A percentile compares a stretch with the other conserved stretches of the same genome.
Conservation (phyloP, 1,140 invertebrate species). For the Zaprionus vittiger region DNA sequence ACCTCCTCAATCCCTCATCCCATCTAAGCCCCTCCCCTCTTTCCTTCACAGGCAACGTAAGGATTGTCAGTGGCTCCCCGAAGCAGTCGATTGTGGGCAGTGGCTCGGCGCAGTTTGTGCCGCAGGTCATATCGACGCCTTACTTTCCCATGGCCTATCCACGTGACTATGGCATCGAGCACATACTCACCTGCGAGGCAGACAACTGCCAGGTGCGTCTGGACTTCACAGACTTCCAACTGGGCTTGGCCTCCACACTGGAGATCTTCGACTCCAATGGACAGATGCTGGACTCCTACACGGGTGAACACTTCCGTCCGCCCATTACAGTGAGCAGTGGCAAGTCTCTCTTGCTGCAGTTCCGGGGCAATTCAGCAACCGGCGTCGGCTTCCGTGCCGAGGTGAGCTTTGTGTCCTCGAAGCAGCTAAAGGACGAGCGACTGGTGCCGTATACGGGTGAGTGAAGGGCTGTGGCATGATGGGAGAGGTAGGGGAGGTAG, state of each 20-base stretch:
- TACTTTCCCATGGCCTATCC: slow-evolving; percentile 90
- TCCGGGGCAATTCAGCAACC: slow-evolving; percentile 90
- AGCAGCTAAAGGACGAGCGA: slow-evolving; percentile 85
- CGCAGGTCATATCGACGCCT: slow-evolving; percentile 86
- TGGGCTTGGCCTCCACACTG: slow-evolving; percentile 88
- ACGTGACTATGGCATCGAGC: slow-evolving; percentile 88
- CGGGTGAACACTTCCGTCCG: slow-evolving; percentile 89
- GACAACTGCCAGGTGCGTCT: slow-evolving; percentile 87
- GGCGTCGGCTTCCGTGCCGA: slow-evolving; percentile 89
- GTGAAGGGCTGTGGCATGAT: slow-evolving; percentile 16
- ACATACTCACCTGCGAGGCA: slow-evolving; percentile 87
- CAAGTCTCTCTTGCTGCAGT: slow-evolving; percentile 87
- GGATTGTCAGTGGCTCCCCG: slow-evolving; percentile 86
- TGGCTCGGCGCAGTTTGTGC: slow-evolving; percentile 65
- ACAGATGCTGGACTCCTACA: slow-evolving; percentile 88
- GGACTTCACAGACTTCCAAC: slow-evolving; percentile 89
- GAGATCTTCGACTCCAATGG: slow-evolving; percentile 91
- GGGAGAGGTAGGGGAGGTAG: not conserved
- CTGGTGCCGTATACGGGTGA: slow-evolving; percentile 87
- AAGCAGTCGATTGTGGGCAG: slow-evolving; percentile 68
- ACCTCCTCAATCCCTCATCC: rapidly evolving
- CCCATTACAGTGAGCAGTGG: slow-evolving; percentile 88
- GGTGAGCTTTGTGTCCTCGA: slow-evolving; percentile 87
- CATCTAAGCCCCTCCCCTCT: not conserved
- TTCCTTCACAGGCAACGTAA: slow-evolving; percentile 86